Evolutionary conservation across 1,140 invertebrate genomes (phyloP).

Genomic region (Drosophila elegans): DNA sequence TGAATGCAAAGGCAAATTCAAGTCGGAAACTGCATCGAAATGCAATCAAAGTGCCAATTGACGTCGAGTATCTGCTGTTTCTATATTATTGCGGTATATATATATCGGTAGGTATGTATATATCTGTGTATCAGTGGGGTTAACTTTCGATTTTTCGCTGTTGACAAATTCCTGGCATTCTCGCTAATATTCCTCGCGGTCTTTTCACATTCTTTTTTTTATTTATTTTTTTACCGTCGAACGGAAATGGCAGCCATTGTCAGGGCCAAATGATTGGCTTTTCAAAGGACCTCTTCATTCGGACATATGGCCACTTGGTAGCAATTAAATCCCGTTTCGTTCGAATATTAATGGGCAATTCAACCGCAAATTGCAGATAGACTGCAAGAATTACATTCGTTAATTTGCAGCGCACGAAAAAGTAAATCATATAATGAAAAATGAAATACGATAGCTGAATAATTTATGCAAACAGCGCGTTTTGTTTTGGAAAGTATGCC

Average conservation of each 20-base stretch:
- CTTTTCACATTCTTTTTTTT: slow-evolving; percentile 30
- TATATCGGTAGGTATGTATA: not conserved
- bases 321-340: slow-evolving; percentile 34
- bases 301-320: slow-evolving; percentile 21
- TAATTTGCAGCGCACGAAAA: slow-evolving; percentile 11
- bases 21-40: slow-evolving; percentile 65
- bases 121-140: slow-evolving; percentile 1
- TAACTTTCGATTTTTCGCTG: slow-evolving; percentile 70
- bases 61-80: slow-evolving; percentile 46
- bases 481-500: not conserved
- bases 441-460: slow-evolving; percentile 12
- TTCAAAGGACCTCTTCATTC: slow-evolving; percentile 16
- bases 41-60: slow-evolving; percentile 74
- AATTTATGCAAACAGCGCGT: not conserved
- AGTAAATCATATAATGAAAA: not conserved
- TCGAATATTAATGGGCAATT: slow-evolving; percentile 41
- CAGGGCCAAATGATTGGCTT: slow-evolving; percentile 22
- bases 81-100: slow-evolving; percentile 32
- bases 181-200: slow-evolving; percentile 44
- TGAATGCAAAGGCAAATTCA: slow-evolving; percentile 48
- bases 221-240: slow-evolving; percentile 10
- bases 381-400: slow-evolving; percentile 36
- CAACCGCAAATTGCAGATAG: slow-evolving; percentile 35
- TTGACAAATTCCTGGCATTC: slow-evolving; percentile 75
- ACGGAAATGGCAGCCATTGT: slow-evolving; percentile 36